Conservation (phyloP, 2,888 invertebrate species). For the Hirtodrosophila duncani region DNA sequence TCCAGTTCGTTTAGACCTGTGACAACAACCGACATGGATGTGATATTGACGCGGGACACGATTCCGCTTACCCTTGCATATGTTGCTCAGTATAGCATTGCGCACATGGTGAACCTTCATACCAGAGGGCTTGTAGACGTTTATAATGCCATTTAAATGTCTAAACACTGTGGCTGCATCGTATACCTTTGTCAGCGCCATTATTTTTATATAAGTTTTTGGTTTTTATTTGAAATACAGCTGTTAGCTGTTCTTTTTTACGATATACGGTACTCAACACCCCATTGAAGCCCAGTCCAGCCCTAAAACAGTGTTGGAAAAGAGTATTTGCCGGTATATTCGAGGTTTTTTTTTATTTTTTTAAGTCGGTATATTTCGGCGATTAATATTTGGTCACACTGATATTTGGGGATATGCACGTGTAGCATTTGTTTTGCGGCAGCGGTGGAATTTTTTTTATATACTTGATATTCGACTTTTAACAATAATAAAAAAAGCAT, state of each 20-base stretch:
- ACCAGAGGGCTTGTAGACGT: conserved; percentile 87
- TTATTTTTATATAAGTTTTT: conserved; percentile 43
- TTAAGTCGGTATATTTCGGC: not conserved
- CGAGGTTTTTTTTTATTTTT: no score
- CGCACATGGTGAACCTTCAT: conserved; percentile 80
- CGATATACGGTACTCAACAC: no score
- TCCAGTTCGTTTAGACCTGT: conserved; percentile 86
- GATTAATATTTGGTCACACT: conserved; percentile 1
- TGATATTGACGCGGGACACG: not conserved
- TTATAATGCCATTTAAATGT: conserved; percentile 85
- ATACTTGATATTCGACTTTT: conserved; percentile 3
- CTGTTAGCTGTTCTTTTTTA: conserved; percentile 19
- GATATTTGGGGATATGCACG: conserved; percentile 45
- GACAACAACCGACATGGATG: not conserved
- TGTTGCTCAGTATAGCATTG: conserved; percentile 81
- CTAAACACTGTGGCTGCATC: conserved; percentile 83
- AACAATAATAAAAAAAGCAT: no score
- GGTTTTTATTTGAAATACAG: not conserved
- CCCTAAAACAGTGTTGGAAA: no score
- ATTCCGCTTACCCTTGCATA: conserved; percentile 83
- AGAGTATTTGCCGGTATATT: no score
- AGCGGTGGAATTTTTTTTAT: conserved; percentile 6
- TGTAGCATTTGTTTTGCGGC: conserved; percentile 48
- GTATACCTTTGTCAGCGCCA: conserved; percentile 71
- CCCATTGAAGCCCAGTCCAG: no score